These are phyloP conservation scores for Vanessa tameamea DNA, from an alignment of 1,140 invertebrate genomes.

Conservation along the genomic window DNA sequence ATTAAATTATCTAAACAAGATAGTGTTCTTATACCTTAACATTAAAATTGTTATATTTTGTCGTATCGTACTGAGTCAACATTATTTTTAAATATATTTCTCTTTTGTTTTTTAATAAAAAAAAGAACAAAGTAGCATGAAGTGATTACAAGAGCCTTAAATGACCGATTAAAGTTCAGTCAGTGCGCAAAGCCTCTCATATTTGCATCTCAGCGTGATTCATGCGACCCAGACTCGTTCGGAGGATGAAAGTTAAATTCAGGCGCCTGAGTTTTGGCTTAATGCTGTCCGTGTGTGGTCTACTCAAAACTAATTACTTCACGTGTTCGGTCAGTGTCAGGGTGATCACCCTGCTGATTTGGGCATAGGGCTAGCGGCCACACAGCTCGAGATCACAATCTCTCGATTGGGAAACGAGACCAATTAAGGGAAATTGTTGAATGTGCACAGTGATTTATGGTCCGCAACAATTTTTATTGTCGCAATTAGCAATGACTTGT, in stretches of 20 bases:
- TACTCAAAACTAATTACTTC: slow-evolving; percentile 59
- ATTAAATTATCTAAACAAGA: too few relatives aligned
- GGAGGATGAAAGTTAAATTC: slow-evolving; percentile 55
- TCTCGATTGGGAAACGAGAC: slow-evolving; percentile 61
- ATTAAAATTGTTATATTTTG: not conserved
- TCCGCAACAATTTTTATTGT: slow-evolving; percentile 51
- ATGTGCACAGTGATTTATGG: slow-evolving; percentile 60
- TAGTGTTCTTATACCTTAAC: too few relatives aligned
- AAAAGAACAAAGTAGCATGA: not conserved
- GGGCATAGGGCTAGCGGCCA: slow-evolving; percentile 50
- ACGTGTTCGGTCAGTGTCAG: slow-evolving; percentile 60
- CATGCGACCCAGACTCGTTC: slow-evolving; percentile 45
- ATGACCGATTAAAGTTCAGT: not conserved
- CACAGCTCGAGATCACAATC: slow-evolving; percentile 61
- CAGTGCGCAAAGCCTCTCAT: slow-evolving; percentile 23
- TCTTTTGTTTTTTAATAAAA: not conserved
- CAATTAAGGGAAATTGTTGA: slow-evolving; percentile 70
- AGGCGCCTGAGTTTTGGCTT: slow-evolving; percentile 35
- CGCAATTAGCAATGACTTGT: slow-evolving; percentile 52
- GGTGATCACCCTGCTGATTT: slow-evolving; percentile 60
- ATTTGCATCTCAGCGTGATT: slow-evolving; percentile 38
- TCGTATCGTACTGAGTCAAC: not conserved
- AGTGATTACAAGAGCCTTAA: not conserved
- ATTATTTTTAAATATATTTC: not conserved
- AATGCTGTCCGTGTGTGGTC: slow-evolving; percentile 54